A percentile compares a stretch with the other conserved stretches of the same genome.
These are phyloP conservation scores for Meriones unguiculatus DNA, from an alignment of 2,113 vertebrate genomes.

Conservation along the genomic window DNA sequence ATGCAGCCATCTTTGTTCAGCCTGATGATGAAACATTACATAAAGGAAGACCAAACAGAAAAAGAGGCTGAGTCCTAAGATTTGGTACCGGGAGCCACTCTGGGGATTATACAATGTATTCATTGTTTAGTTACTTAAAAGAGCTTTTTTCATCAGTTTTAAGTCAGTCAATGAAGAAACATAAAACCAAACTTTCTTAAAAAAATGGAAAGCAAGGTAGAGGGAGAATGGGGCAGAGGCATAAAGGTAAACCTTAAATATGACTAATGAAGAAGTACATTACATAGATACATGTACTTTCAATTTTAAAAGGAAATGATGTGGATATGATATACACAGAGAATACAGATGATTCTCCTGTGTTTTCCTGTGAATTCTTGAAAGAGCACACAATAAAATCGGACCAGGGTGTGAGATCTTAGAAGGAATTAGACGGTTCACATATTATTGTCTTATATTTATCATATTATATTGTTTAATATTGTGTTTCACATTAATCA, in stretches of 20 bases:
- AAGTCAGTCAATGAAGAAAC: neutral
- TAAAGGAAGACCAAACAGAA: neutral
- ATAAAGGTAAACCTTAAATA: neutral
- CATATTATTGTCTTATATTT: neutral
- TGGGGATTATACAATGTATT: neutral
- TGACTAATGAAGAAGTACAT: neutral
- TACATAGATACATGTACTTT: neutral
- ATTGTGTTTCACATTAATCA: slow-evolving; percentile 2
- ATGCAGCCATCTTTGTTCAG: neutral
- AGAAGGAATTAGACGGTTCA: neutral
- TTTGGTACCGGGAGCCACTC: no score
- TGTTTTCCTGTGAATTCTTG: neutral
- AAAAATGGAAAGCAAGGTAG: neutral
- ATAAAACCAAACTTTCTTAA: neutral
- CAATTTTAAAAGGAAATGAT: neutral
- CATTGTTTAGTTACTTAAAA: neutral
- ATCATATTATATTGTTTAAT: neutral
- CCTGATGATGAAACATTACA: neutral
- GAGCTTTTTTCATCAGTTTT: neutral
- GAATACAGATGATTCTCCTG: neutral
- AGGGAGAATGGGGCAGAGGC: neutral
- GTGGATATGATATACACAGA: neutral
- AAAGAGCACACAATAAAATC: neutral
- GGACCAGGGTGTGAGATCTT: neutral
- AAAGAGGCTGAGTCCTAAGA: neutral